Conservation (phyloP, 2,797 vertebrate species). For the Sparus aurata region DNA sequence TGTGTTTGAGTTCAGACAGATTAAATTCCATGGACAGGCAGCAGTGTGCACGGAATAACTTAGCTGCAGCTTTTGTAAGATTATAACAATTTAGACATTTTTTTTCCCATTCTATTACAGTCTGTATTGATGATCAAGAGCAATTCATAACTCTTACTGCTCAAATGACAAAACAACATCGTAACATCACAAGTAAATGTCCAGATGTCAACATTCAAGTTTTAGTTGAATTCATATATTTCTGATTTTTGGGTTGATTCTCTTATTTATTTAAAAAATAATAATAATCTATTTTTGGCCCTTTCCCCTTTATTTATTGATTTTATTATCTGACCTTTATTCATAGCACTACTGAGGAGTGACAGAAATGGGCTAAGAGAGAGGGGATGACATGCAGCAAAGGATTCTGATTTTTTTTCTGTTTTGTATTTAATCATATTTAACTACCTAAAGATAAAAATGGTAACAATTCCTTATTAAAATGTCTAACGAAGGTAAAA, state of each 20-base stretch:
- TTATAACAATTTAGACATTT: neutral
- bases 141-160: neutral
- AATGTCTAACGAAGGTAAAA: too few species aligned
- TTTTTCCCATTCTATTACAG: neutral
- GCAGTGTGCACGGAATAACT: neutral
- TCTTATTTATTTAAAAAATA: too few species aligned
- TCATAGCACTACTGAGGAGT: too few species aligned
- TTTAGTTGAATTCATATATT: neutral
- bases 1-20: neutral
- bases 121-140: neutral
- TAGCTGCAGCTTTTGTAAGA: neutral
- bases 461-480: too few species aligned
- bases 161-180: neutral
- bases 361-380: too few species aligned
- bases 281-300: too few species aligned
- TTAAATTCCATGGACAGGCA: neutral
- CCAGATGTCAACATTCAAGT: neutral
- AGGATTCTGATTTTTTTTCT: too few species aligned
- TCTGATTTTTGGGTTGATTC: neutral
- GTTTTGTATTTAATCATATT: neutral
- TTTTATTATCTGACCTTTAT: too few species aligned
- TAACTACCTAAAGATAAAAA: too few species aligned
- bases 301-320: too few species aligned
- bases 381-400: too few species aligned
- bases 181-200: neutral